These are phyloP conservation scores for Aricia artaxerxes DNA, from an alignment of 2,888 invertebrate genomes.

Conservation along the genomic window DNA sequence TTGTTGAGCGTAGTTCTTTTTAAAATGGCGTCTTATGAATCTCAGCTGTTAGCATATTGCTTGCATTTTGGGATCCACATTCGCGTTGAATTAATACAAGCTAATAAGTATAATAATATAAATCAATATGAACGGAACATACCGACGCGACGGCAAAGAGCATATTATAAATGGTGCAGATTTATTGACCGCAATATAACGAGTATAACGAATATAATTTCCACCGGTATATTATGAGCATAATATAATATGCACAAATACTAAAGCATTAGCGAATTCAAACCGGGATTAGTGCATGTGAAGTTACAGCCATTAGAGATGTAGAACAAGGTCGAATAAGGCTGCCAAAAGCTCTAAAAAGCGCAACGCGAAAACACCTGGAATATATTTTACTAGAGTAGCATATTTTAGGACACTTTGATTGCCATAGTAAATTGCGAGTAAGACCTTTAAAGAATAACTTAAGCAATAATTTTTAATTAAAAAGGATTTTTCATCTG, in stretches of 20 bases:
- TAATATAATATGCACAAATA: constrained; percentile 7
- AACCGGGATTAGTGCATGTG: constrained; percentile 10
- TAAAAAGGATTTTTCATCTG: background rate
- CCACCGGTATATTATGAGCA: background rate
- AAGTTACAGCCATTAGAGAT: constrained; percentile 30
- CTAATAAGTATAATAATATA: background rate
- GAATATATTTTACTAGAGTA: background rate
- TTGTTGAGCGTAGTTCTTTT: background rate
- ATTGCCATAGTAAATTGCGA: background rate
- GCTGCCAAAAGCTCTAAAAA: constrained; percentile 31
- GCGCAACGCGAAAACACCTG: constrained; percentile 10
- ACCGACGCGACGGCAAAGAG: background rate
- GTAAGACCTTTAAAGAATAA: background rate
- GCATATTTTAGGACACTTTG: background rate
- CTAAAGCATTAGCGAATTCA: background rate
- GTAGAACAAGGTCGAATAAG: constrained; percentile 30
- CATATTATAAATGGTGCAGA: background rate
- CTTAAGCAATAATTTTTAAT: background rate
- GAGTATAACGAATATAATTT: background rate
- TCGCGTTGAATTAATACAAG: background rate
- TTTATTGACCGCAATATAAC: background rate
- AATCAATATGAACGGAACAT: background rate
- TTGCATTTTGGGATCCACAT: background rate
- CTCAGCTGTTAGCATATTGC: background rate
- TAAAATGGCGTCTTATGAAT: background rate